Base-by-base conservation (phyloP, 2,888 invertebrate species). In the Andrena praecox region DNA sequence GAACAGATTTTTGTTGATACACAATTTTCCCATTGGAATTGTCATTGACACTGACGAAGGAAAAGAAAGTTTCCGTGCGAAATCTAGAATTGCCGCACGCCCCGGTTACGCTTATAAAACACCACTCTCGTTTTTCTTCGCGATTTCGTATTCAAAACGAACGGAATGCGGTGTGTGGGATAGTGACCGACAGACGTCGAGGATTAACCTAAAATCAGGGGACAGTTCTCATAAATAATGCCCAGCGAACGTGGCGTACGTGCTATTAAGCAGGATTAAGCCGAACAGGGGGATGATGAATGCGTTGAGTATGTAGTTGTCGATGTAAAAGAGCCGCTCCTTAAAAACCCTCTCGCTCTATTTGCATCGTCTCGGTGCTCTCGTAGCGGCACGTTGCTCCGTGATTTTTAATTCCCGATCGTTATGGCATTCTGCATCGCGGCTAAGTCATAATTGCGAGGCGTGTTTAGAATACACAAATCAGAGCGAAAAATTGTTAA, bases 241-340 rank as follows among this genome's bases (percentile, higher is more conserved):
- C 63, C 33, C 42, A 70, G 77, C 74, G 77, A 81, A 81, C 72
- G 64, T 82, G 72, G 64, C 54, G 33, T 24, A 31, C 68, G 64
- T 16, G 67, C 66, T 69, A 75, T 77, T 85, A 72, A 78, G 50
- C 71, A 56, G 81, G 81, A 87, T 87, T 87, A 82, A 82, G 35
- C 60, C 54, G 74, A 73, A 76, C 71, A 62, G 54, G 54, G 70
- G 50, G 87, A 86, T 84, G 88, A 87, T 84, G 79, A 85, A 87
- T 85, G 77, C 69, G 69, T 27, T 54, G 69, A 77, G 78, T 77
- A 42, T 16, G 42, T 42, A 70, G 79, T 54, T 64, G 64, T 70
- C 72, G 63, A 81, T 77, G 83, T 83, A 81, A 86, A 78, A 48
- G 66, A 69, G 84, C 86, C 86, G 84, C 86, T 85, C 87, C 84